phyloP scores from a whole-genome alignment of 2,797 vertebrate genomes.

The Oreochromis grahami region DNA sequence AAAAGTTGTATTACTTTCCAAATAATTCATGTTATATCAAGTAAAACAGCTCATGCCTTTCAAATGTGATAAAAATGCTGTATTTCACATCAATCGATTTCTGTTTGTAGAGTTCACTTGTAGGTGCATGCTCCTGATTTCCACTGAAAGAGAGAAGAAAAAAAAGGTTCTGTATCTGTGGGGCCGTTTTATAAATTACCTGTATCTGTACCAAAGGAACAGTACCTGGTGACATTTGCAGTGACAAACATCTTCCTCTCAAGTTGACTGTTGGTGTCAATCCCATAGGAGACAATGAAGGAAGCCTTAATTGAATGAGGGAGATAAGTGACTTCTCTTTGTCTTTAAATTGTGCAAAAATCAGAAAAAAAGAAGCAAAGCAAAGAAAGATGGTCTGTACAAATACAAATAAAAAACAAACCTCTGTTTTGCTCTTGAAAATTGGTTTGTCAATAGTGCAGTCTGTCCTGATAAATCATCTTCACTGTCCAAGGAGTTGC shows the following conservation, averaged over 20 bases:
- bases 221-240: background rate
- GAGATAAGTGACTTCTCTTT: no score
- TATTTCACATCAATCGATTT: constrained; percentile 78
- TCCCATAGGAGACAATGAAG: background rate
- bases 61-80: constrained; percentile 68
- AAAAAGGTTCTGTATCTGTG: background rate
- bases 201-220: background rate
- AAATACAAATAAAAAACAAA: no score
- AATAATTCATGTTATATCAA: background rate
- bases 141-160: background rate
- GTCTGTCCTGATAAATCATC: no score
- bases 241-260: background rate
- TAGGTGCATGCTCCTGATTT: background rate
- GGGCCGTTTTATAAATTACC: background rate
- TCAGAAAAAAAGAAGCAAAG: no score
- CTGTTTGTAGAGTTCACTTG: constrained; percentile 41
- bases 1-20: background rate
- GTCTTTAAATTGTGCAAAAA: no score
- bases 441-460: no score
- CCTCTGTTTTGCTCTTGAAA: no score
- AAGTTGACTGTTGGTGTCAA: background rate
- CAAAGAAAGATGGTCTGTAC: no score
- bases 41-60: constrained; percentile 49
- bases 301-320: background rate
- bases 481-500: no score